phyloP scores from a whole-genome alignment of 2,113 vertebrate genomes.

The Ageneiosus marmoratus region DNA sequence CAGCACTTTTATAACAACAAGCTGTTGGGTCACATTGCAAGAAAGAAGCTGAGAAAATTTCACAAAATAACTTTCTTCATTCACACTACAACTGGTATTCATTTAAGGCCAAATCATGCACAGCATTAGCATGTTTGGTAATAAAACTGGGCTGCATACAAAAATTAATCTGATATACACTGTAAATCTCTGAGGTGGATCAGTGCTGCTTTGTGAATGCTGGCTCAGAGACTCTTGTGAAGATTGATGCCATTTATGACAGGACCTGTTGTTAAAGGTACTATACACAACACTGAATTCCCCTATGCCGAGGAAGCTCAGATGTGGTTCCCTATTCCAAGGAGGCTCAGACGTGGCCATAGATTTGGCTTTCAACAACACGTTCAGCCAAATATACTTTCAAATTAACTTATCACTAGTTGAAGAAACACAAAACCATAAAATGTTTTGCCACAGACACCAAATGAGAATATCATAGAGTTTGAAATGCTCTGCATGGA shows the following conservation, averaged over 20 bases:
- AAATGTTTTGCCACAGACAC: too few species aligned
- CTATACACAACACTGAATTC: not conserved
- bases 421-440: too few species aligned
- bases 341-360: not conserved
- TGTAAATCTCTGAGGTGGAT: not conserved
- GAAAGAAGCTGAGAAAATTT: not conserved
- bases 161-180: not conserved
- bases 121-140: not conserved
- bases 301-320: not conserved
- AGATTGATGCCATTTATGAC: not conserved
- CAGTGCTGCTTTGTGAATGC: not conserved
- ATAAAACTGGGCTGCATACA: not conserved
- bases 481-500: not conserved
- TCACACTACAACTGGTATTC: not conserved
- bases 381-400: not conserved
- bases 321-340: not conserved
- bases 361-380: not conserved
- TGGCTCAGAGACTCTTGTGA: not conserved
- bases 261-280: not conserved
- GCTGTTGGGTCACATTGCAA: not conserved
- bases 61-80: not conserved
- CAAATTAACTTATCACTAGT: too few species aligned
- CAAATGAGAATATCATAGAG: not conserved
- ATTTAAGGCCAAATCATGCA: not conserved
- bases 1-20: conserved; percentile 7